Base-by-base conservation (phyloP, 1,140 invertebrate genomes). In the Drosophila dunni region DNA sequence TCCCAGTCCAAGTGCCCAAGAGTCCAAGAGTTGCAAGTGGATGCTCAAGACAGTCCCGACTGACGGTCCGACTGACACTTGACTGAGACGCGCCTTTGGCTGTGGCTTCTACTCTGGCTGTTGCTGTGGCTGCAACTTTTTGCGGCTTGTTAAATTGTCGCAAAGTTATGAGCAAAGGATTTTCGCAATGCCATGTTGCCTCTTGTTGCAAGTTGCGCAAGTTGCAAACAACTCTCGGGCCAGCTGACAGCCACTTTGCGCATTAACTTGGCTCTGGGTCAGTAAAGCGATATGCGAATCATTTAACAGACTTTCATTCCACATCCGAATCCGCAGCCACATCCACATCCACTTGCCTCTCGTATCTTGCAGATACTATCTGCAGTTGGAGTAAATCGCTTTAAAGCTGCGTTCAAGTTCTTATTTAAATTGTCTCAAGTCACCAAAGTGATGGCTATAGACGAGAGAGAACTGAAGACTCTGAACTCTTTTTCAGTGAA, bases 91-190 rank as follows among this genome's bases (percentile, higher is more conserved):
- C 53, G 67, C 60, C 56, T 60, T 29, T 58, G 54, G 1, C 13
- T 54, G 8, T 54, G 51, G 50, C 60, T 54, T 71, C 75, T 54
- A 5, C 24, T 29, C 63, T 45, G 76, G 75, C 73, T 66, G 75
- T 78, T 60, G 3, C 24, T 29, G 69, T 45, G 76, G 75, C 73
- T 67, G 75, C 66, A 10, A 46, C 54, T 44, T 56, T 29, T 68
- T 75, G 73, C 68, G 72, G 66, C 81, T 85, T 72, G 70, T 81
- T 85, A 86, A 85, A 85, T 86, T 86, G 78, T 81, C 24, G 78
- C 82, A 75, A 85, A 86, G 54, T 86, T 81, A 85, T 85, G 82
- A 75, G 50, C 67, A 65, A 56, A 58, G 56, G 58, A 69, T 63
- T 64, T 78, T 73, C 24, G 56, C 70, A 67, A 66, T 51, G 51